Evolutionary conservation across 2,888 invertebrate genomes (phyloP), one percentile per base, ranked within the genome.

Genomic region (Rosalia funebris): DNA sequence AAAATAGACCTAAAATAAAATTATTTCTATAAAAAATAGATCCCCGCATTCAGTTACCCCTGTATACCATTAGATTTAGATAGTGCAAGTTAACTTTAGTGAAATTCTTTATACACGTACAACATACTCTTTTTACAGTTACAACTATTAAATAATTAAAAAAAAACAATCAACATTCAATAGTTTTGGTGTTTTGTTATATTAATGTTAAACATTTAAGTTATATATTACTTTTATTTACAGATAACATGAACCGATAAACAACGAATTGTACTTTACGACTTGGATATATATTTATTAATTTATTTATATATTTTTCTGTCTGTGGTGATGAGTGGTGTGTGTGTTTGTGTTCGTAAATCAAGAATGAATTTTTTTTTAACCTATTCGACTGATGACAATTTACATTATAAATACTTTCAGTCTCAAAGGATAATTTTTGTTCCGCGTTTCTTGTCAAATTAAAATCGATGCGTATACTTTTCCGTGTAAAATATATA

Each of bases 341-440:
- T 16, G 11, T 39, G 31, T 39, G 20, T 50, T 10, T 15, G 39
- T 10, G 39, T 25, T 25, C 25, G 25, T 25, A 25, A 25, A 25
- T 25, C 25, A 7, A 7, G 25, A 7, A 25, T 25, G 3, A 34
- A 34, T 34, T 7, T 7, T 34, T 34, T n/a, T 3, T 25, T 25
- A 34, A 34, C 34, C 34, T 11, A 34, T 34, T 34, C 10, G 11
- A 7, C 11, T n/a, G 34, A 34, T 34, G 34, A 34, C 3, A 34
- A n/a, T 34, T 34, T 11, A n/a, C 25, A 7, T 7, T 25, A 25
- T 5, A 25, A 3, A 34, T 34, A n/a, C 34, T 53, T 32, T 53
- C 53, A 53, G 53, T 53, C 53, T 53, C 53, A 42, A 53, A 53
- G 39, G 42, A 42, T 53, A 53, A 53, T 31, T 42, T 53, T 53